Percentiles rank a stretch among this genome's conserved stretches.
These are phyloP conservation scores for Daphoenositta chrysoptera DNA, from an alignment of 2,113 vertebrate genomes.

Conservation along the genomic window DNA sequence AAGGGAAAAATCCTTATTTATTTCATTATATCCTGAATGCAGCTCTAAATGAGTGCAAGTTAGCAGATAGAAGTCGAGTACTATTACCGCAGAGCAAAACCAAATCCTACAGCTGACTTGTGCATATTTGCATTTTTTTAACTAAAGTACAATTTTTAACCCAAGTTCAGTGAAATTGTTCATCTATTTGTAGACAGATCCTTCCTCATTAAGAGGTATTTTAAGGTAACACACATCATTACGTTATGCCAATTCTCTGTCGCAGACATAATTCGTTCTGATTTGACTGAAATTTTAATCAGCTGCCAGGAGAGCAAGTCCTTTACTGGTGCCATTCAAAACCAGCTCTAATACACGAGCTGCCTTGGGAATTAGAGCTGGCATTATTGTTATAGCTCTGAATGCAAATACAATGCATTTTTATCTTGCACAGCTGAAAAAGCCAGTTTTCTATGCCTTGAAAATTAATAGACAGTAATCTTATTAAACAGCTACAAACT, in stretches of 20 bases:
- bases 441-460: background rate
- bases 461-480: background rate
- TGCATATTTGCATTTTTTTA: background rate
- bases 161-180: background rate
- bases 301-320: background rate
- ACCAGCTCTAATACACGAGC: background rate
- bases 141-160: background rate
- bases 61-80: background rate
- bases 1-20: background rate
- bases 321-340: background rate
- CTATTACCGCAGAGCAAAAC: background rate
- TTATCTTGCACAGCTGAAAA: background rate
- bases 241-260: background rate
- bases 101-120: background rate
- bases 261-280: background rate
- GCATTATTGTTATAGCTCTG: background rate
- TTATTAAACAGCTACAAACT: background rate
- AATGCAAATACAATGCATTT: background rate
- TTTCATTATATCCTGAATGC: background rate
- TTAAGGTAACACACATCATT: background rate
- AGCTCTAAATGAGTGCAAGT: background rate
- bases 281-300: slow-evolving; percentile 1
- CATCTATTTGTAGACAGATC: background rate
- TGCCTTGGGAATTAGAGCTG: background rate
- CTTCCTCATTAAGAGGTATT: background rate